Conservation (phyloP, 2,113 vertebrate genomes). For the Galemys pyrenaicus region DNA sequence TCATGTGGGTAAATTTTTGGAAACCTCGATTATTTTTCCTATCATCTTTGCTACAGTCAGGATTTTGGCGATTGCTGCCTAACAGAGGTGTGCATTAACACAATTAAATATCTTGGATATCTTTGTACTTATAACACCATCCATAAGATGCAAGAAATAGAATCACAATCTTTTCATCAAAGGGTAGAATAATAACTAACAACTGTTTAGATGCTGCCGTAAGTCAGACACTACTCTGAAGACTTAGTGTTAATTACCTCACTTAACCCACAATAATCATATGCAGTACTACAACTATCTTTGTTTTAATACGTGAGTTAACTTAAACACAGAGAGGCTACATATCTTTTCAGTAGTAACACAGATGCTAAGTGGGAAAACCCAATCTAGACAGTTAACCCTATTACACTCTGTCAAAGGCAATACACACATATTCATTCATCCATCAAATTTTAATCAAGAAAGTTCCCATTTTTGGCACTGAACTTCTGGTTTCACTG, state of each 20-base stretch:
- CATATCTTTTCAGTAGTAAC: neutral
- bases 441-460: neutral
- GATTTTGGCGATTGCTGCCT: neutral
- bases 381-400: neutral
- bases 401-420: neutral
- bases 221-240: neutral
- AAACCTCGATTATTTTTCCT: slow-evolving; percentile 21
- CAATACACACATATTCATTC: neutral
- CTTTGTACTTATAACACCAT: neutral
- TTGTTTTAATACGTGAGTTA: slow-evolving; percentile 17
- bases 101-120: neutral
- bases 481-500: neutral
- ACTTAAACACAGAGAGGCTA: neutral
- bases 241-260: neutral
- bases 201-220: neutral
- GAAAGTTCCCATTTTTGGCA: neutral
- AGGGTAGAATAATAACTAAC: neutral
- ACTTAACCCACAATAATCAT: neutral
- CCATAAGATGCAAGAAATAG: neutral
- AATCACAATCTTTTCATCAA: slow-evolving; percentile 4
- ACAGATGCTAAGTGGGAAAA: neutral
- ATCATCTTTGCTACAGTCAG: neutral
- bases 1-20: neutral
- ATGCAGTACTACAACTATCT: neutral
- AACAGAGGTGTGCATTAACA: neutral